Evolutionary conservation across 2,113 vertebrate species (phyloP).

Genomic region (Pardalotus punctatus): DNA sequence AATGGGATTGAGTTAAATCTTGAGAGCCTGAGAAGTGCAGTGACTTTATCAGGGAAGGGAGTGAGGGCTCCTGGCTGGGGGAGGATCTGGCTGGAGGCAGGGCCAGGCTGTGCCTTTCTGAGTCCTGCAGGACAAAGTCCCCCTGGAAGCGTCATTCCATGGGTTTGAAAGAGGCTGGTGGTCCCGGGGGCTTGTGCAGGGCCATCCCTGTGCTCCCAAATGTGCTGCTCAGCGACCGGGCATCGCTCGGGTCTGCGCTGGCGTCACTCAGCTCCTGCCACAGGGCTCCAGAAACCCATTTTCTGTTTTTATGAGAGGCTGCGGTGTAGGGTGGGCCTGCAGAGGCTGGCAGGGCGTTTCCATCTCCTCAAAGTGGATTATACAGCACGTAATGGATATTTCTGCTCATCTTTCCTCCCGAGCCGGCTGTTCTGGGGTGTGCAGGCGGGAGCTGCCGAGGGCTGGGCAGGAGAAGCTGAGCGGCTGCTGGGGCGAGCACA

Average conservation of each 20-base stretch:
- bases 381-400: rapidly evolving
- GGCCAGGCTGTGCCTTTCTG: rapidly evolving
- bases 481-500: background rate
- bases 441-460: background rate
- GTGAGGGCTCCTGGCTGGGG: background rate
- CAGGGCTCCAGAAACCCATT: background rate
- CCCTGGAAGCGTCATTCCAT: background rate
- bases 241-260: background rate
- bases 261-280: background rate
- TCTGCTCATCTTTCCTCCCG: background rate
- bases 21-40: background rate
- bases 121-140: background rate
- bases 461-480: background rate
- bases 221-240: background rate
- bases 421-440: rapidly evolving
- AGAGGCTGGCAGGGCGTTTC: background rate
- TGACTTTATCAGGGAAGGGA: background rate
- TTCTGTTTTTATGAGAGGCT: background rate
- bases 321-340: rapidly evolving
- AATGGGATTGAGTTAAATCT: background rate
- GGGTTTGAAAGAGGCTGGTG: background rate
- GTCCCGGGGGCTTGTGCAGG: background rate
- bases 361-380: background rate
- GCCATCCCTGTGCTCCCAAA: background rate
- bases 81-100: background rate